phyloP scores from a whole-genome alignment of 2,797 vertebrate genomes.

The Naso thynnoides region DNA sequence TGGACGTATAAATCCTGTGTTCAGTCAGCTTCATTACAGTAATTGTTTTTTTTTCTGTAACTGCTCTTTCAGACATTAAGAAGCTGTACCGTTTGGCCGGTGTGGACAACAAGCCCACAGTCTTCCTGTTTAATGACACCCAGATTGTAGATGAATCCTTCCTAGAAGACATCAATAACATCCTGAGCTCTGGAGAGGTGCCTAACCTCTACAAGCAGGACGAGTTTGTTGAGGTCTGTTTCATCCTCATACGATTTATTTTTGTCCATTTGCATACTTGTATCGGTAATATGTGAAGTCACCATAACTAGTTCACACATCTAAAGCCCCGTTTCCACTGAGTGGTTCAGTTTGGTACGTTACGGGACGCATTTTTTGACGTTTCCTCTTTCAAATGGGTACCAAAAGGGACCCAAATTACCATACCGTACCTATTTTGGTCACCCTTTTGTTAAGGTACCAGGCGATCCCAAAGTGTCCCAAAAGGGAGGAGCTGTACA shows the following conservation, averaged over 20 bases:
- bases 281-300: background rate
- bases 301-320: no score
- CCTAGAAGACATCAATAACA: constrained; percentile 92
- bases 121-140: constrained; percentile 91
- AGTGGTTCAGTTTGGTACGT: no score
- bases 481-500: no score
- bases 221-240: constrained; percentile 90
- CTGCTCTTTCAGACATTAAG: constrained; percentile 88
- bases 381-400: no score
- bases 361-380: no score
- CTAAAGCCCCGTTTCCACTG: no score
- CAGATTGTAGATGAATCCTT: constrained; percentile 90
- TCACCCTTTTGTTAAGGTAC: no score
- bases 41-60: background rate
- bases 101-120: constrained; percentile 88
- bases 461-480: no score
- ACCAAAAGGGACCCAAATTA: no score
- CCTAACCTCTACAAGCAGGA: constrained; percentile 92
- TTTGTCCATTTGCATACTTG: background rate
- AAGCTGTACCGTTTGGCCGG: constrained; percentile 88
- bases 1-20: background rate
- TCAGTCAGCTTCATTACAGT: background rate
- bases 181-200: constrained; percentile 92
- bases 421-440: no score
- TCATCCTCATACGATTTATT: background rate